Conservation (phyloP, 2,888 invertebrate genomes). For the Lamellibrachia columna region DNA sequence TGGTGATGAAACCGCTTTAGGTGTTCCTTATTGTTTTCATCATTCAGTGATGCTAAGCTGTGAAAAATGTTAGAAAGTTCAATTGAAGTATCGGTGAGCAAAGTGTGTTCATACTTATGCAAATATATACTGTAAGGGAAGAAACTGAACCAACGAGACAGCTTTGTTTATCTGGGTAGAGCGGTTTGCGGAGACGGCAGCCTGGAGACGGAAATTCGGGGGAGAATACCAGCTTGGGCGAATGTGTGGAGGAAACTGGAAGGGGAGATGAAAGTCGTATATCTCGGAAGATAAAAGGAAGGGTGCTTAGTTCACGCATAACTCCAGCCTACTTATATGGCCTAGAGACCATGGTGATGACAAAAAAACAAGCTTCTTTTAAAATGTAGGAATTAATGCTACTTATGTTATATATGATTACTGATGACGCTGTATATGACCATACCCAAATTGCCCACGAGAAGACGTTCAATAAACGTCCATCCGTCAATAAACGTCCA, state of each 20-base stretch:
- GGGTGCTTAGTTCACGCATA: not conserved
- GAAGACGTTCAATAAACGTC: too few species aligned
- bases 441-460: too few species aligned
- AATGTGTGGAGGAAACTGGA: not conserved
- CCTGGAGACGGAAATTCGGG: not conserved
- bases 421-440: too few species aligned
- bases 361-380: not conserved
- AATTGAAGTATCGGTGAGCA: too few species aligned
- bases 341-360: not conserved
- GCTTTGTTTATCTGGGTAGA: not conserved
- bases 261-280: not conserved
- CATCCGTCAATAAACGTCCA: too few species aligned
- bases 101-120: too few species aligned
- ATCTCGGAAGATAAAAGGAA: not conserved
- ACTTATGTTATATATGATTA: too few species aligned
- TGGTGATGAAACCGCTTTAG: too few species aligned
- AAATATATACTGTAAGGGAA: not conserved
- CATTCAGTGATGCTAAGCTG: too few species aligned
- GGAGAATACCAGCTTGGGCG: not conserved
- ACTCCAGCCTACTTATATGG: not conserved
- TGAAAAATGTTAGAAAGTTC: too few species aligned
- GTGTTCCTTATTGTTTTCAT: too few species aligned
- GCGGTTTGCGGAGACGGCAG: not conserved
- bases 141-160: not conserved
- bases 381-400: too few species aligned